Percentiles rank a stretch among this genome's conserved stretches.
phyloP scores from a whole-genome alignment of 2,113 vertebrate species.

The Ailuropoda melanoleuca region DNA sequence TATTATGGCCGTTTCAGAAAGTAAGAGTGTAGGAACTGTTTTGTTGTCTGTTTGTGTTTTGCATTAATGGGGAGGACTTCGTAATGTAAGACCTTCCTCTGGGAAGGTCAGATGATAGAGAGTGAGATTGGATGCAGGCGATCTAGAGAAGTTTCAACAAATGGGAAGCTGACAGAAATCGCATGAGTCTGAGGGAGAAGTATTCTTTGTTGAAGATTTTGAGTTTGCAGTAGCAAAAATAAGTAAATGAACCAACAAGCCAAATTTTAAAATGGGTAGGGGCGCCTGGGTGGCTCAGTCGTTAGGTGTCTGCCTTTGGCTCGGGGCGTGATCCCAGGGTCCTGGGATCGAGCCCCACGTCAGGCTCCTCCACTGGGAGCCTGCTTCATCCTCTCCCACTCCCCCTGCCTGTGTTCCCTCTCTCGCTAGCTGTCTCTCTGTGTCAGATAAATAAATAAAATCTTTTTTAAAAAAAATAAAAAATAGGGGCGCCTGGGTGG shows the following conservation, averaged over 20 bases:
- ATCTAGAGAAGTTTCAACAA: not conserved
- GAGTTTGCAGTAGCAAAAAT: not conserved
- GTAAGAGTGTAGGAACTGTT: not conserved
- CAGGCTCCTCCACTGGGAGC: too few relatives aligned
- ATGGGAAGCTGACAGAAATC: not conserved
- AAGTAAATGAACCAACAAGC: not conserved
- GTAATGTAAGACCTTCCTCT: not conserved
- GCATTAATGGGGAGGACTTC: not conserved
- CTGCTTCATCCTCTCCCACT: too few relatives aligned
- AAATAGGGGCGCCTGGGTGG: too few relatives aligned
- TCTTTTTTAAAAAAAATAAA: too few relatives aligned
- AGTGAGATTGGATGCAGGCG: not conserved
- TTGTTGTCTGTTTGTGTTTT: not conserved
- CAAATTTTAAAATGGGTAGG: not conserved
- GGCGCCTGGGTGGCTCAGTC: too few relatives aligned
- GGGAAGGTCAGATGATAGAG: not conserved
- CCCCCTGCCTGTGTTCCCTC: too few relatives aligned
- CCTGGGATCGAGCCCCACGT: too few relatives aligned
- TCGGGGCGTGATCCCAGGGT: rapidly evolving
- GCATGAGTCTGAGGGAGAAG: not conserved
- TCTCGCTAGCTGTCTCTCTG: too few relatives aligned
- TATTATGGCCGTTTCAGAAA: not conserved
- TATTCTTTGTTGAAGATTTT: not conserved
- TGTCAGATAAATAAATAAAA: too few relatives aligned
- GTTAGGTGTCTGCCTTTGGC: too few relatives aligned